phyloP scores from a whole-genome alignment of 2,888 invertebrate genomes.

The Agrotis exclamationis region DNA sequence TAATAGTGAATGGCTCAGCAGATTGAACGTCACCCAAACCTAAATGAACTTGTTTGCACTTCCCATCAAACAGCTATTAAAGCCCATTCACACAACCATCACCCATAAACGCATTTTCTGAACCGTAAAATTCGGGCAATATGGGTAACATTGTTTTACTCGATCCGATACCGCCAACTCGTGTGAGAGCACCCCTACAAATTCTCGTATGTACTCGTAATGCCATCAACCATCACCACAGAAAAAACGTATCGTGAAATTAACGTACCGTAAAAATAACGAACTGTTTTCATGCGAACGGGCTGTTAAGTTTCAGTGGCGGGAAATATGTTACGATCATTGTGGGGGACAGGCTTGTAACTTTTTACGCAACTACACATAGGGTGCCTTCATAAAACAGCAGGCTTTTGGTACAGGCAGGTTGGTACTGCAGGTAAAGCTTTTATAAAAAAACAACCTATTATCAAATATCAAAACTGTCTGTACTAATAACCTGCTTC shows the following conservation, averaged over 20 bases:
- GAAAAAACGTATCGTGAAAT: constrained; percentile 51
- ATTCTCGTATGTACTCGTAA: constrained; percentile 29
- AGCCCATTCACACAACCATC: constrained; percentile 24
- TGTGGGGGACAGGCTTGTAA: constrained; percentile 17
- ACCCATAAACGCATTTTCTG: constrained; percentile 32
- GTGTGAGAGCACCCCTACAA: constrained; percentile 28
- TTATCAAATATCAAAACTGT: no score
- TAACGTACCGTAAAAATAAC: constrained; percentile 57
- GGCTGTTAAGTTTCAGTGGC: constrained; percentile 42
- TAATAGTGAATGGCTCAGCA: neutral
- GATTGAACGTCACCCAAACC: neutral
- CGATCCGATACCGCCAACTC: constrained; percentile 24
- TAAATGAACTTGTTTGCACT: constrained; percentile 4
- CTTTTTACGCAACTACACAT: constrained; percentile 13
- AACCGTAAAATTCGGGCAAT: constrained; percentile 31
- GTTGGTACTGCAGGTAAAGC: no score
- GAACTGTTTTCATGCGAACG: constrained; percentile 39
- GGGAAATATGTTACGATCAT: constrained; percentile 25
- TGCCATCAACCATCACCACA: constrained; percentile 31
- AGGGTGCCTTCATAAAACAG: neutral
- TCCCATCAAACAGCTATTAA: constrained; percentile 12
- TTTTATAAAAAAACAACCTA: no score
- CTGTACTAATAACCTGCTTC: no score
- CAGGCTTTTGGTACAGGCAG: no score
- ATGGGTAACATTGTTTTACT: constrained; percentile 37